Base-by-base conservation (phyloP, 1,140 invertebrate species). In the Ceratosolen fusciceps region DNA sequence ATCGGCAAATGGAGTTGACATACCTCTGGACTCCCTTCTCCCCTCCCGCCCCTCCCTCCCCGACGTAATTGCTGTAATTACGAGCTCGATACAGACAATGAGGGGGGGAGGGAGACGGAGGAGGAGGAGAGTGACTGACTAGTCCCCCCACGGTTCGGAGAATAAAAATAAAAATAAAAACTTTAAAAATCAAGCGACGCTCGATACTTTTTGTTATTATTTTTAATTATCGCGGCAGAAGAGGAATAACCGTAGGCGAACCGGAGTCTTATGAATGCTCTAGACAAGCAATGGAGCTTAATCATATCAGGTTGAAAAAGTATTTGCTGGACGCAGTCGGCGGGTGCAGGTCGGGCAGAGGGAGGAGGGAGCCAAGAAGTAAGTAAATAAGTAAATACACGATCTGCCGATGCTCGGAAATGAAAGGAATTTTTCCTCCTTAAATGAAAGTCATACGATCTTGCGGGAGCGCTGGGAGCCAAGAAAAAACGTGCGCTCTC, bases 371-470 rank as follows among this genome's bases (percentile, higher is more conserved):
- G n/a, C n/a, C n/a, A 43, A 43, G 21, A 52, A 52, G 49, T 16
- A 52, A 52, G 21, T 3, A 65, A 65, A 65, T 3, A 65, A 37
- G 37, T 21, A 65, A 37, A 34, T 60, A 60, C n/a, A 60, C 58
- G 24, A 60, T 60, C 58, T 31, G 14, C 58, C 58, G 31, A 34
- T 26, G 58, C 3, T 24, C 58, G 21, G 34, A 65, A 65, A 37
- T 65, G 19, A 65, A 37, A 34, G n/a, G 60, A 65, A 37, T 37
- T 65, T n/a, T n/a, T 37, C 29, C 37, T 65, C n/a, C 29, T 65
- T 65, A 65, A 65, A 65, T 19, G 31, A 65, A 65, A 65, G 31
- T 65, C 34, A 37, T 65, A 65, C 60, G n/a, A 37, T 65, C 34
- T 65, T 37, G n/a, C 37, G 37, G 19, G n/a, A 65, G 31, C 9